Evolutionary conservation across 2,797 vertebrate species (phyloP).

Genomic region (Apogon talboti): DNA sequence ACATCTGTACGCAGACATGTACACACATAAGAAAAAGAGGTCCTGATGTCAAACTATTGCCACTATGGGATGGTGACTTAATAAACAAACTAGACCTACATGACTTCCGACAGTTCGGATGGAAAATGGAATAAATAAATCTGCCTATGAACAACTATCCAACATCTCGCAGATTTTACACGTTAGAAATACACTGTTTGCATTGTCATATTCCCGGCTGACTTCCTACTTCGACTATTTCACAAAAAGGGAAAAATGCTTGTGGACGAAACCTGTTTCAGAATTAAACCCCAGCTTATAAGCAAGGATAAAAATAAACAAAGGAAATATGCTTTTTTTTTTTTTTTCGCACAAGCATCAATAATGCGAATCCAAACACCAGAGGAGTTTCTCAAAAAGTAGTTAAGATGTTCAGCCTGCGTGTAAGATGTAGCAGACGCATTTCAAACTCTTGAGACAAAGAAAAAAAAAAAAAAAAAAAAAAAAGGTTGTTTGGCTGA

Average conservation of each 20-base stretch:
- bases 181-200: slow-evolving; percentile 48
- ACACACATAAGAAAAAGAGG: slow-evolving; percentile 60
- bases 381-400: slow-evolving; percentile 41
- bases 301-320: slow-evolving; percentile 37
- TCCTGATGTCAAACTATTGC: slow-evolving; percentile 64
- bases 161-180: slow-evolving; percentile 46
- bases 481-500: slow-evolving; percentile 37
- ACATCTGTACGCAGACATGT: slow-evolving; percentile 1
- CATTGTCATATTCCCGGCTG: slow-evolving; percentile 6
- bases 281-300: slow-evolving; percentile 30
- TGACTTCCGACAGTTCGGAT: slow-evolving; percentile 44
- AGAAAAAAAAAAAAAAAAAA: slow-evolving; percentile 11
- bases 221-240: slow-evolving; percentile 25
- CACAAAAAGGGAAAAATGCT: slow-evolving; percentile 26
- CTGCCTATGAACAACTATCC: slow-evolving; percentile 31
- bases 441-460: slow-evolving; percentile 28
- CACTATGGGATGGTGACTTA: slow-evolving; percentile 45
- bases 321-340: slow-evolving; percentile 35
- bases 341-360: slow-evolving; percentile 20
- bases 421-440: slow-evolving; percentile 40
- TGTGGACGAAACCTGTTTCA: slow-evolving; percentile 31
- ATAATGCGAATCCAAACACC: slow-evolving; percentile 25
- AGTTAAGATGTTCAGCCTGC: slow-evolving; percentile 33
- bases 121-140: slow-evolving; percentile 69
- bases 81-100: slow-evolving; percentile 39